phyloP scores from a whole-genome alignment of 2,113 vertebrate genomes.

The Python bivittatus region DNA sequence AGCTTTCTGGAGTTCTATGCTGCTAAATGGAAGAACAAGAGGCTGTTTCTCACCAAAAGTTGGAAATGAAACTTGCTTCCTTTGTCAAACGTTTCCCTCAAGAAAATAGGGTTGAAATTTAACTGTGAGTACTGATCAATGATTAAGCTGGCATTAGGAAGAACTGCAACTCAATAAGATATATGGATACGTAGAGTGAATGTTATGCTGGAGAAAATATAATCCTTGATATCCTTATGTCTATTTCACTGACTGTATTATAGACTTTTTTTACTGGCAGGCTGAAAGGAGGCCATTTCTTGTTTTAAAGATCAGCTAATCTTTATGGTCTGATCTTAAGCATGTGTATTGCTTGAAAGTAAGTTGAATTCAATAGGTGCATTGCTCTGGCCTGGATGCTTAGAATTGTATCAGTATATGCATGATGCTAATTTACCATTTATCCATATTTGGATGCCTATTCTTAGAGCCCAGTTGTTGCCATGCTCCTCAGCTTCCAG shows the following conservation, averaged over 20 bases:
- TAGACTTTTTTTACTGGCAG: not conserved
- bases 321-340: not conserved
- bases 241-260: not conserved
- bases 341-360: not conserved
- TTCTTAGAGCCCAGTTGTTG: not conserved
- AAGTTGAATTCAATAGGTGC: not conserved
- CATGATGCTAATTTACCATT: not conserved
- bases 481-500: not conserved
- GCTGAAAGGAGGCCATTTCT: rapidly evolving
- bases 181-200: not conserved
- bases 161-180: not conserved
- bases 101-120: not conserved
- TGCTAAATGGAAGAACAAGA: not conserved
- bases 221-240: not conserved
- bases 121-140: not conserved
- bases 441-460: not conserved
- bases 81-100: not conserved
- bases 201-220: not conserved
- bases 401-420: not conserved
- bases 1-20: not conserved
- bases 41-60: not conserved
- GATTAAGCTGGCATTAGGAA: not conserved
- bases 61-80: not conserved
- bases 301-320: not conserved
- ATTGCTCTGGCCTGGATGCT: rapidly evolving